Evolutionary conservation across 2,888 invertebrate species (phyloP).

Genomic region (Heliothis peltigera): DNA sequence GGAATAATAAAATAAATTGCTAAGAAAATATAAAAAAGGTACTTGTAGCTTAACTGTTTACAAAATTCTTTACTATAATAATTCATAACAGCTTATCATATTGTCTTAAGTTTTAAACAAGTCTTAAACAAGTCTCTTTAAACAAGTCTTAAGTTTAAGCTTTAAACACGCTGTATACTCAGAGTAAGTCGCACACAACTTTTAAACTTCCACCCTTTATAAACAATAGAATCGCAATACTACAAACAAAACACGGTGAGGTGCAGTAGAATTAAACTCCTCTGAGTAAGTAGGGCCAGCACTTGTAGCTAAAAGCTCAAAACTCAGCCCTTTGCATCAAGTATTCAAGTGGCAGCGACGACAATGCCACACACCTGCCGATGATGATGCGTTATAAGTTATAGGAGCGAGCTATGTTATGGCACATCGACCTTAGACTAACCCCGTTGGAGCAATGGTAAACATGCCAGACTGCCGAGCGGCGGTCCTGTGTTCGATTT

Average conservation of each 20-base stretch:
- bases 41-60: too few relatives aligned
- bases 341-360: conserved; percentile 84
- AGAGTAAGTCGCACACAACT: neutral
- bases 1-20: too few relatives aligned
- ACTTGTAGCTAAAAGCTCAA: conserved; percentile 79
- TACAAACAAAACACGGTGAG: conserved; percentile 16
- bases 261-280: conserved; percentile 38
- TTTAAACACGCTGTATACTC: neutral
- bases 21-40: too few relatives aligned
- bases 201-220: neutral
- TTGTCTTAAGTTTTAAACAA: too few relatives aligned
- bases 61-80: too few relatives aligned
- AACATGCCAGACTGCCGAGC: neutral
- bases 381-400: conserved; percentile 58
- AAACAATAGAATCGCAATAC: conserved; percentile 20
- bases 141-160: neutral
- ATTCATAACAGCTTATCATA: too few relatives aligned
- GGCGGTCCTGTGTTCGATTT: too few relatives aligned
- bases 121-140: too few relatives aligned
- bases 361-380: conserved; percentile 87
- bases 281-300: conserved; percentile 61
- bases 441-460: too few relatives aligned
- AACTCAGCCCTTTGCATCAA: conserved; percentile 83
- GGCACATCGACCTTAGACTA: too few relatives aligned
- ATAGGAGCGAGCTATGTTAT: conserved; percentile 29